These are phyloP conservation scores for Myiotriccus ornatus DNA, from an alignment of 2,797 vertebrate genomes.

Conservation along the genomic window DNA sequence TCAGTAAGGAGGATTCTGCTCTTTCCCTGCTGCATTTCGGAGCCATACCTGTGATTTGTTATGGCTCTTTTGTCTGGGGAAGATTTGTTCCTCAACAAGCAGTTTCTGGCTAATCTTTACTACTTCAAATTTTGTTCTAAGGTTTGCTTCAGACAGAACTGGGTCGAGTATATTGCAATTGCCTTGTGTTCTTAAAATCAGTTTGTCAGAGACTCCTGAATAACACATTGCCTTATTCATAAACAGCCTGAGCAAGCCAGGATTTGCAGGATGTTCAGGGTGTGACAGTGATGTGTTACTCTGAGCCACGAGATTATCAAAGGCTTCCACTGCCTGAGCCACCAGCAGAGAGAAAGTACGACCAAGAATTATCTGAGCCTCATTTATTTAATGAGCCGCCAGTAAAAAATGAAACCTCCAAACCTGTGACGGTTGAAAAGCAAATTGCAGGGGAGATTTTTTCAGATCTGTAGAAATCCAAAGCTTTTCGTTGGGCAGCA, in stretches of 20 bases:
- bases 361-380: slow-evolving; percentile 49
- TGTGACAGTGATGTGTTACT: neutral
- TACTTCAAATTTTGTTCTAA: neutral
- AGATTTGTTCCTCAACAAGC: neutral
- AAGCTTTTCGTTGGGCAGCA: neutral
- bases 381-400: slow-evolving; percentile 58
- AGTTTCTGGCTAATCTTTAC: neutral
- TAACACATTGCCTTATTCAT: neutral
- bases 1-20: neutral
- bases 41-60: neutral
- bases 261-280: neutral
- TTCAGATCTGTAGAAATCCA: neutral
- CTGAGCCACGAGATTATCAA: neutral
- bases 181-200: neutral
- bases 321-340: slow-evolving; percentile 6
- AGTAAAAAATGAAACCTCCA: slow-evolving; percentile 33
- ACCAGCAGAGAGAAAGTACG: neutral
- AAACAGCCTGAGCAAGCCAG: neutral
- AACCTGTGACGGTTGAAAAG: neutral
- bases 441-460: neutral
- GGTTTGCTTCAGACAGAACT: neutral
- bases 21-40: neutral
- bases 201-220: neutral
- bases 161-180: neutral
- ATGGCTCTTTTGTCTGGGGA: neutral